Evolutionary conservation across 2,888 invertebrate genomes (phyloP).

Genomic region (Erebia epiphron): DNA sequence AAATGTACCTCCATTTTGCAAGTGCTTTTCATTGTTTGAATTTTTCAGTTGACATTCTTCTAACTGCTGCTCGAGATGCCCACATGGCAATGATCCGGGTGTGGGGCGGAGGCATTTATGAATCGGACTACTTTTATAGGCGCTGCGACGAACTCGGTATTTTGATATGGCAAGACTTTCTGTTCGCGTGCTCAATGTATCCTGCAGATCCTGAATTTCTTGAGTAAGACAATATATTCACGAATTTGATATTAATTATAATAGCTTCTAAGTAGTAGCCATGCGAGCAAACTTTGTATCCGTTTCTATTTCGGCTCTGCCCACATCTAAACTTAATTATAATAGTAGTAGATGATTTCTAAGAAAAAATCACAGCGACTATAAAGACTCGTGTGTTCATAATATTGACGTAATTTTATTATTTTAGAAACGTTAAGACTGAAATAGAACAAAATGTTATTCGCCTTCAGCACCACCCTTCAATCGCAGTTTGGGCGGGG

Average conservation of each 20-base stretch:
- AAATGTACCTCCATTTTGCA: too few species aligned
- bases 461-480: constrained; percentile 93
- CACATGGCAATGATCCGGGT: constrained; percentile 98
- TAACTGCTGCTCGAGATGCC: constrained; percentile 87
- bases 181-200: constrained; percentile 98
- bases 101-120: constrained; percentile 99
- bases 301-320: background rate
- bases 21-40: too few species aligned
- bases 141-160: constrained; percentile 94
- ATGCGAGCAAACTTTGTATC: background rate
- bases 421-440: constrained; percentile 84
- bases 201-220: constrained; percentile 89
- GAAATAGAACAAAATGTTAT: constrained; percentile 93
- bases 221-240: constrained; percentile 57
- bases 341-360: too few species aligned
- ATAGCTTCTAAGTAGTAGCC: background rate
- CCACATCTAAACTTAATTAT: too few species aligned
- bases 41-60: constrained; percentile 81
- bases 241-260: background rate
- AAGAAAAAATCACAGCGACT: background rate
- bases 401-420: constrained; percentile 1
- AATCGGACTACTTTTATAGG: constrained; percentile 94
- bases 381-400: background rate
- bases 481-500: constrained; percentile 95
- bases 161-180: constrained; percentile 98